Percentiles rank a stretch among this genome's conserved stretches.
Conservation (phyloP, 1,140 invertebrate species). For the Dreissena polymorpha region DNA sequence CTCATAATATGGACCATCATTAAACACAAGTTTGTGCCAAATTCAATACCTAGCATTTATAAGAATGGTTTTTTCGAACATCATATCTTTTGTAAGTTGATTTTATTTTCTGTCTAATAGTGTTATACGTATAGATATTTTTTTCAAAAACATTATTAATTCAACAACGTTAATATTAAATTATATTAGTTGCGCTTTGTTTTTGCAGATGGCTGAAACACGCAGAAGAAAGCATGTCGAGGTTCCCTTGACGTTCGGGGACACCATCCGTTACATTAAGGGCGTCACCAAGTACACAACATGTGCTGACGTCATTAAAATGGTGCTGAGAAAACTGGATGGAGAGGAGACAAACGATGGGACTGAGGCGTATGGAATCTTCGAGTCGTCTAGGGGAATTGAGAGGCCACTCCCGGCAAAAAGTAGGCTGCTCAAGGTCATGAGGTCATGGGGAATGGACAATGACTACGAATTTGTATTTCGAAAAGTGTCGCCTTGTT, state of each 20-base stretch:
- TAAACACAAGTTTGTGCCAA: too few species aligned
- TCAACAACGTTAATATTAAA: neutral
- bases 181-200: neutral
- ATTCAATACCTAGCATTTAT: neutral
- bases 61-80: neutral
- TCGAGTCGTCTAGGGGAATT: slow-evolving; percentile 46
- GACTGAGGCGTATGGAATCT: slow-evolving; percentile 39
- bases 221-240: slow-evolving; percentile 10
- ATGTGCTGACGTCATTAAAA: slow-evolving; percentile 51
- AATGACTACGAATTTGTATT: slow-evolving; percentile 41
- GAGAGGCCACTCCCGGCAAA: slow-evolving; percentile 44
- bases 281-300: slow-evolving; percentile 49
- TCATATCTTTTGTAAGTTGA: neutral
- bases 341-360: slow-evolving; percentile 8
- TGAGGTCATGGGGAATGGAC: slow-evolving; percentile 42
- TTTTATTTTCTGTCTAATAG: neutral
- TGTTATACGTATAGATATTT: neutral
- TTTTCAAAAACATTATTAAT: neutral
- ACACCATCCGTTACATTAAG: slow-evolving; percentile 34
- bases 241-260: slow-evolving; percentile 26
- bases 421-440: slow-evolving; percentile 41
- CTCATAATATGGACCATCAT: too few species aligned
- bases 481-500: slow-evolving; percentile 31
- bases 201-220: slow-evolving; percentile 44
- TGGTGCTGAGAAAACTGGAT: slow-evolving; percentile 37